Percentiles rank a stretch among this genome's conserved stretches.
phyloP scores from a whole-genome alignment of 2,797 vertebrate species.

The Sciurus vulgaris region DNA sequence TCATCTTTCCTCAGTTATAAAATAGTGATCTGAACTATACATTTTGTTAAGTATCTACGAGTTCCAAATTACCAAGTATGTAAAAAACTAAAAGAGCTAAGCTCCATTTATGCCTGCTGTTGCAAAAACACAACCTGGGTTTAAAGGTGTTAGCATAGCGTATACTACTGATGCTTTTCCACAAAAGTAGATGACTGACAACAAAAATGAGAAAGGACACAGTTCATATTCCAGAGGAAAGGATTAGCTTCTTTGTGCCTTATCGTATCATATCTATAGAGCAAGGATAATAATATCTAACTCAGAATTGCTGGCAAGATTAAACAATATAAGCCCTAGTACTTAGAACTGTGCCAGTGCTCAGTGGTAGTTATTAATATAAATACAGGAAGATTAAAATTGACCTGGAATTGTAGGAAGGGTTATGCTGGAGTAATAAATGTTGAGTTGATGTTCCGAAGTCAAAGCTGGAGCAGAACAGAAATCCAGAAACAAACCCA shows the following conservation, averaged over 20 bases:
- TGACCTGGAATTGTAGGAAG: background rate
- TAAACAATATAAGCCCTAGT: background rate
- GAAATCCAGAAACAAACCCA: background rate
- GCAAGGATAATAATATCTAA: background rate
- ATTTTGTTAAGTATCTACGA: slow-evolving; percentile 32
- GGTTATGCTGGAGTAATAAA: slow-evolving; percentile 39
- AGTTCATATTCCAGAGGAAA: background rate
- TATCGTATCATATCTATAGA: background rate
- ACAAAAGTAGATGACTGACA: background rate
- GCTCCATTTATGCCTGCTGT: slow-evolving; percentile 21
- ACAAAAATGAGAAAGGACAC: background rate
- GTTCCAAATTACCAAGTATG: slow-evolving; percentile 23
- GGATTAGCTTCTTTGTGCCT: background rate
- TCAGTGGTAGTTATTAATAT: slow-evolving; percentile 22
- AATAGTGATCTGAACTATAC: slow-evolving; percentile 27
- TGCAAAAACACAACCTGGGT: slow-evolving; percentile 58
- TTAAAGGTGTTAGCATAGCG: background rate
- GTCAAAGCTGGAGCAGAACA: background rate
- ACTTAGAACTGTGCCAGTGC: slow-evolving; percentile 35
- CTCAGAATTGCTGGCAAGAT: background rate
- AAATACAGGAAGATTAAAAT: slow-evolving; percentile 48
- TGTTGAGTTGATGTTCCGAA: background rate
- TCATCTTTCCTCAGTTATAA: slow-evolving; percentile 42
- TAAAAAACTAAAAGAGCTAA: slow-evolving; percentile 21
- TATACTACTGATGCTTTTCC: background rate